phyloP scores from a whole-genome alignment of 2,888 invertebrate genomes.

The Apodemia zela region DNA sequence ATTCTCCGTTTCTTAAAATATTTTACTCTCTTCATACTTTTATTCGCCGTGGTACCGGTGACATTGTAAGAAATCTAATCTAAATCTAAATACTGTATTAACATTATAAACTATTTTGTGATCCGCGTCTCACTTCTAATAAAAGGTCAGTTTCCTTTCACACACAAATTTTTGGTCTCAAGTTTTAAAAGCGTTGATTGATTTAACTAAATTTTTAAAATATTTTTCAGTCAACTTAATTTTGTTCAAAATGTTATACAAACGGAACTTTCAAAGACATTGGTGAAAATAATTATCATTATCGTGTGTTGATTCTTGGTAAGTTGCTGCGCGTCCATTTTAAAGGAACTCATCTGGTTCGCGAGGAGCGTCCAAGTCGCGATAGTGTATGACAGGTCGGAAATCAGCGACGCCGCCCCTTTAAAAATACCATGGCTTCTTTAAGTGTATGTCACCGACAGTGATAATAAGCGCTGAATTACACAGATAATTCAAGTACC shows the following conservation, averaged over 20 bases:
- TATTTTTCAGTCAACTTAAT: not conserved
- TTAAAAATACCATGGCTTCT: conserved; percentile 71
- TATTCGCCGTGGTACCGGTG: not conserved
- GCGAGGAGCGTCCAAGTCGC: conserved; percentile 95
- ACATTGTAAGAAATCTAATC: conserved; percentile 2
- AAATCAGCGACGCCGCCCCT: conserved; percentile 89
- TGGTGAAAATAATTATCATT: not conserved
- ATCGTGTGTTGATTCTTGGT: conserved; percentile 38
- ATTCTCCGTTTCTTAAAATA: conserved; percentile 3
- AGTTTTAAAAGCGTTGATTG: too few relatives aligned
- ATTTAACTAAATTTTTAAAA: too few relatives aligned
- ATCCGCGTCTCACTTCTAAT: not conserved
- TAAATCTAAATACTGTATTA: not conserved
- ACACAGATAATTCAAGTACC: conserved; percentile 12
- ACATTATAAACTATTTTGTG: not conserved
- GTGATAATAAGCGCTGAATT: conserved; percentile 21
- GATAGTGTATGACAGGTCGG: conserved; percentile 94
- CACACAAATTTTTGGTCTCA: not conserved
- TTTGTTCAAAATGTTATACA: not conserved
- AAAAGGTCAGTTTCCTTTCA: not conserved
- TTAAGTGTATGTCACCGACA: conserved; percentile 23
- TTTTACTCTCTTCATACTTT: conserved; percentile 17
- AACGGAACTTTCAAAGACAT: not conserved
- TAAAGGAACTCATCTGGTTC: conserved; percentile 93
- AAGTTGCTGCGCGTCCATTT: conserved; percentile 41